Evolutionary conservation across 2,888 invertebrate genomes (phyloP).

Genomic region (Exephanes ischioxanthus): DNA sequence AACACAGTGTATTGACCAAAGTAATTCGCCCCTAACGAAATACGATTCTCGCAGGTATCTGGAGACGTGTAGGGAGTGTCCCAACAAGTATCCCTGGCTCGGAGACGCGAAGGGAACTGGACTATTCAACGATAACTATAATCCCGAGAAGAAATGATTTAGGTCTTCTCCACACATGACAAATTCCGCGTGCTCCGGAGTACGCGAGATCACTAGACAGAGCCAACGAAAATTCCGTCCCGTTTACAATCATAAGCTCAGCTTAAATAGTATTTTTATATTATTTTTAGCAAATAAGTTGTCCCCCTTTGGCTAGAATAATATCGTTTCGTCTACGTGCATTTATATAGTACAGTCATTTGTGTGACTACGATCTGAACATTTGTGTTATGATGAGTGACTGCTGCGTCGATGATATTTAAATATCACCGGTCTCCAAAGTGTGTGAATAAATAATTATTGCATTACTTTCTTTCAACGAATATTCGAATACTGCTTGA

Average conservation of each 20-base stretch:
- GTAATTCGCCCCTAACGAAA: background rate
- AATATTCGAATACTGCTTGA: conserved; percentile 12
- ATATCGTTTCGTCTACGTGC: conserved; percentile 23
- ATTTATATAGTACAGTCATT: conserved; percentile 32
- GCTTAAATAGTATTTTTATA: conserved; percentile 40
- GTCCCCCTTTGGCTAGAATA: conserved; percentile 34
- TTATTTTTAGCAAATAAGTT: conserved; percentile 45
- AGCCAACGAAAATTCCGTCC: conserved; percentile 49
- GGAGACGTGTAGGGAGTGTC: conserved; percentile 95
- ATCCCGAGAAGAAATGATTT: conserved; percentile 87
- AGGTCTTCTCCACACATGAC: conserved; percentile 25
- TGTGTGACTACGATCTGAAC: conserved; percentile 57
- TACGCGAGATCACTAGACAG: background rate
- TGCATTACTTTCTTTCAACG: conserved; percentile 28
- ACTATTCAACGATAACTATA: conserved; percentile 92
- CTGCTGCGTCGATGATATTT: conserved; percentile 48
- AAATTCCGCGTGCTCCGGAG: conserved; percentile 16
- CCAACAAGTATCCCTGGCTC: conserved; percentile 94
- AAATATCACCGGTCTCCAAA: conserved; percentile 54
- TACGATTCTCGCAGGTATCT: conserved; percentile 88
- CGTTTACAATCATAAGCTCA: conserved; percentile 28
- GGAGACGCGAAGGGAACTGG: conserved; percentile 95
- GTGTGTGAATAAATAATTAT: conserved; percentile 55
- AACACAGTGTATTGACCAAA: background rate
- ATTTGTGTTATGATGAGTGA: conserved; percentile 58